Percentiles rank a stretch among this genome's conserved stretches.
phyloP scores from a whole-genome alignment of 2,113 vertebrate genomes.

The Leucopsar rothschildi region DNA sequence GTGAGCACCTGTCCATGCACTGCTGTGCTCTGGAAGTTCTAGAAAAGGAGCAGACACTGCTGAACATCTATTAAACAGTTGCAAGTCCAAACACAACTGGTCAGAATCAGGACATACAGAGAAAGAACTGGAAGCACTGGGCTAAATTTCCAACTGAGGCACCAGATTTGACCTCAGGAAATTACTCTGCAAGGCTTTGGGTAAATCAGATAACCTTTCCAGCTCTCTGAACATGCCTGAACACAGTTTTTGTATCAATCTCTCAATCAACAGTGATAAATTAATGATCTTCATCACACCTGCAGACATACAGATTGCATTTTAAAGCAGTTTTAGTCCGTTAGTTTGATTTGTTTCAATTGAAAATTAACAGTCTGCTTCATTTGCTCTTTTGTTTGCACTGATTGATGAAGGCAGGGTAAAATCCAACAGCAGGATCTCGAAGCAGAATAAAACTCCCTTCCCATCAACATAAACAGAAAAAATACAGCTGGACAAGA shows the following conservation, averaged over 20 bases:
- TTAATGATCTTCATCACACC: constrained; percentile 37
- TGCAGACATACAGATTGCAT: neutral
- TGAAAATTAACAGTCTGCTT: neutral
- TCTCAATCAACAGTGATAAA: constrained; percentile 12
- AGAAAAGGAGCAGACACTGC: neutral
- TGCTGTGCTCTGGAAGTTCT: neutral
- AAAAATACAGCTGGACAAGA: neutral
- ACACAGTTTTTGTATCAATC: neutral
- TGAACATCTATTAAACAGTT: neutral
- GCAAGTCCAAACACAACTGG: neutral
- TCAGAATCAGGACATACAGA: neutral
- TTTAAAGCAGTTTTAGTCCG: neutral
- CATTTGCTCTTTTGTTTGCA: neutral
- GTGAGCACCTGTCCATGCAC: neutral
- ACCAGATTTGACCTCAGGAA: constrained; percentile 38
- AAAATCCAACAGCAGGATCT: neutral
- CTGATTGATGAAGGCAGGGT: neutral
- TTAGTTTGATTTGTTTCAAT: neutral
- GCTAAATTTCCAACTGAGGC: neutral
- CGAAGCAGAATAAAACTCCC: neutral
- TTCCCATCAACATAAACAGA: neutral
- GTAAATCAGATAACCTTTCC: constrained; percentile 60
- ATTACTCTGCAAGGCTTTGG: constrained; percentile 25
- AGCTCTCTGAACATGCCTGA: constrained; percentile 24
- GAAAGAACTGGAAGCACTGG: neutral